Evolutionary conservation across 2,888 invertebrate species (phyloP), one percentile per base, ranked within the genome.

Genomic region (Limenitis camilla): DNA sequence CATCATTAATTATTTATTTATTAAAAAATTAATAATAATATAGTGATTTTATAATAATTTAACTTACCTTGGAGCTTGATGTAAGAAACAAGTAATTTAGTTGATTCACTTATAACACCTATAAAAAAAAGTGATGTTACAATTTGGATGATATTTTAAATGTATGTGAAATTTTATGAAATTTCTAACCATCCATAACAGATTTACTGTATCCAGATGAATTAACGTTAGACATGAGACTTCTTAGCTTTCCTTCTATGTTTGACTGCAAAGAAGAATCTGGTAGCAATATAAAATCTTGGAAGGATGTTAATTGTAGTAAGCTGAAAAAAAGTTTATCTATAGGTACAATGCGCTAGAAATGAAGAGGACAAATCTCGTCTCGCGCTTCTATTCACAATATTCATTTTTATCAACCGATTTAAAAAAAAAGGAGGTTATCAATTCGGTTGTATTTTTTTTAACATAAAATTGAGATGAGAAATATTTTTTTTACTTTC

Each of bases 21-120:
- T 11, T 0, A 9, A 11, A 11, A 11, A 11, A 4, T 31, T n/a
- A 31, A 2, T 5, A 42, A 11, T 10, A 19, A 8, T 31, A 10
- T 11, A 30, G 19, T 7, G 49, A n/a, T n/a, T 35, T 30, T 27
- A 41, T 32, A 31, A 29, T 32, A 40, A 40, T 11, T 30, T 33
- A 36, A 47, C 40, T 38, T 72, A 81, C 83, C 78, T 73, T 78
- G 75, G 11, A 71, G 61, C 63, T 69, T 71, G 39, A 74, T 67
- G 59, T 78, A 74, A 0, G 83, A 81, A 5, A 72, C 71, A 9
- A 82, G 64, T 31, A 80, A 62, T 10, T 52, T 59, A 9, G 83
- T 61, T 2, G 67, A 64, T 3, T 73, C 66, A 5, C 33, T 44
- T 45, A 84, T 81, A 0, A 77, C 78, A n/a, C 56, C 84, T 85